A percentile compares a stretch with the other conserved stretches of the same genome.
These are phyloP conservation scores for Strix uralensis DNA, from an alignment of 2,113 vertebrate species.

Conservation along the genomic window DNA sequence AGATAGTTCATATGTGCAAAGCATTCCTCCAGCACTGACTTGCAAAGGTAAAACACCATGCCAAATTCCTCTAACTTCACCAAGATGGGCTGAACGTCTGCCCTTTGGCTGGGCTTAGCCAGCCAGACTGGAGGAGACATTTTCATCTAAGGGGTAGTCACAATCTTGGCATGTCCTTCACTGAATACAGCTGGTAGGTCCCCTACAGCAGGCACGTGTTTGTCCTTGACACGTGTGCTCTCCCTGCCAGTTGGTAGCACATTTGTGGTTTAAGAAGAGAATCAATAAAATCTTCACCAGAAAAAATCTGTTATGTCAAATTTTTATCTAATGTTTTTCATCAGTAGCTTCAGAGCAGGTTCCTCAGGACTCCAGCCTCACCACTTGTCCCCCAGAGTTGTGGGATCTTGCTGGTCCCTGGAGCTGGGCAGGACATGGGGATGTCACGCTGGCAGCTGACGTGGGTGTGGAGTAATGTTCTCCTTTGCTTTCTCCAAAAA, in stretches of 20 bases:
- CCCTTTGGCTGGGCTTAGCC: not conserved
- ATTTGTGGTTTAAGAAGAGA: not conserved
- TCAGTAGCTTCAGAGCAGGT: not conserved
- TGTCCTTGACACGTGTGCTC: not conserved
- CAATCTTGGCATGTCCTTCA: not conserved
- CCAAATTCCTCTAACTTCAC: conserved; percentile 35
- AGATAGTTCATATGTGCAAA: conserved; percentile 69
- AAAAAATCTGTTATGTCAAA: not conserved
- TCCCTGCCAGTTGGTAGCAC: not conserved
- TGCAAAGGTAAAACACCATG: conserved; percentile 40
- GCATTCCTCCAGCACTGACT: conserved; percentile 50
- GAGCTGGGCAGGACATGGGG: not conserved
- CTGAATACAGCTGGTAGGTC: not conserved
- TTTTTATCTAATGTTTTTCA: not conserved
- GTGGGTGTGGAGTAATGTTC: not conserved
- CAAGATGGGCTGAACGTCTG: conserved; percentile 29
- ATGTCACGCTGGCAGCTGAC: fast-evolving
- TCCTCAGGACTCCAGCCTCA: not conserved
- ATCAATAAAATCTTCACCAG: not conserved
- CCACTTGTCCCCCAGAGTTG: fast-evolving
- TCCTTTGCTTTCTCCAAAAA: not conserved
- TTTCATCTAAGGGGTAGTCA: not conserved
- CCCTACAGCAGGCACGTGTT: not conserved
- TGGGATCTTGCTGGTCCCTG: not conserved
- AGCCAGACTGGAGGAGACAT: not conserved